Conservation (phyloP, 2,797 vertebrate genomes). For the Platyrinchus mystaceus region DNA sequence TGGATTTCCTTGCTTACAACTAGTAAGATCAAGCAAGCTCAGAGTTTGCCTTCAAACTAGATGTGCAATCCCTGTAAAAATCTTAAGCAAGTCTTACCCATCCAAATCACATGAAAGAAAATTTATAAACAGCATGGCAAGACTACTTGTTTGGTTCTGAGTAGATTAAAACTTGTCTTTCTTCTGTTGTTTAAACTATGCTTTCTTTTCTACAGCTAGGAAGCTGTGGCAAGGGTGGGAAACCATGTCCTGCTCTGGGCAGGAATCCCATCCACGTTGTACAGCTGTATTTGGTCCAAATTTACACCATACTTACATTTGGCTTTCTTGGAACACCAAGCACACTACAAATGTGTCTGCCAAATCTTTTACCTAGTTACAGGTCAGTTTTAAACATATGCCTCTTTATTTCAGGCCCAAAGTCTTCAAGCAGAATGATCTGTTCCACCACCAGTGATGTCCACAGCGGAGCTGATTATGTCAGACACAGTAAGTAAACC, state of each 20-base stretch:
- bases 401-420: background rate
- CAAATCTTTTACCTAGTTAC: background rate
- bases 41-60: background rate
- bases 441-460: background rate
- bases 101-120: background rate
- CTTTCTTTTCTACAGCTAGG: background rate
- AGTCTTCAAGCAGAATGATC: background rate
- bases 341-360: background rate
- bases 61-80: background rate
- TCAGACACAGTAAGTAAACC: background rate
- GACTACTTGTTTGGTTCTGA: background rate
- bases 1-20: background rate
- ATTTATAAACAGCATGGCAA: background rate
- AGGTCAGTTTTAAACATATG: background rate
- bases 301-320: background rate
- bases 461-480: background rate
- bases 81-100: background rate
- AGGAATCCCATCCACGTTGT: background rate
- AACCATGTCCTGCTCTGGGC: background rate
- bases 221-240: background rate
- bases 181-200: background rate
- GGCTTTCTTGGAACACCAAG: background rate
- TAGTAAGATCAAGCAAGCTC: background rate
- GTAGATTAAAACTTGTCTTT: background rate
- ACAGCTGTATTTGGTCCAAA: background rate